phyloP scores from a whole-genome alignment of 2,797 vertebrate genomes.

The Alauda arvensis region DNA sequence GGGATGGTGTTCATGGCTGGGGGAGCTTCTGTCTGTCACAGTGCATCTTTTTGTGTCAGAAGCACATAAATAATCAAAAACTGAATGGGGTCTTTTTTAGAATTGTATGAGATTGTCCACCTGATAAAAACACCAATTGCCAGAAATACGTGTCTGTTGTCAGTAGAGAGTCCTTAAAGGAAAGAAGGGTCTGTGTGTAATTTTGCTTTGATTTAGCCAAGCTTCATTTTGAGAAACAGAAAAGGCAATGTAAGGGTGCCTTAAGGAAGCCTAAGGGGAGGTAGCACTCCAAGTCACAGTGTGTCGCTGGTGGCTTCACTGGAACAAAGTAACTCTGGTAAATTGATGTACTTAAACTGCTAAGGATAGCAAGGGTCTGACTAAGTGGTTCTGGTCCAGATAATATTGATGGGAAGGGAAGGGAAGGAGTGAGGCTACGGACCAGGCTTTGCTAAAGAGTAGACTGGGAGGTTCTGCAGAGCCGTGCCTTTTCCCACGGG shows the following conservation, averaged over 20 bases:
- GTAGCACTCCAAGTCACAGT: background rate
- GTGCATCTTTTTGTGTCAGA: background rate
- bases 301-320: background rate
- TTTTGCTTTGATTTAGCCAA: background rate
- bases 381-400: background rate
- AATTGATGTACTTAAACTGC: background rate
- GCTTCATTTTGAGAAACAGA: background rate
- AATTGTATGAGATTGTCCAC: fast-evolving
- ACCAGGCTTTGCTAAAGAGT: background rate
- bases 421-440: background rate
- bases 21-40: background rate
- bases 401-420: background rate
- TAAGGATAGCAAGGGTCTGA: background rate
- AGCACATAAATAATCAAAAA: background rate
- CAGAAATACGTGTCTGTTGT: background rate
- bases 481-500: background rate
- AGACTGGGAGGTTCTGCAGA: fast-evolving
- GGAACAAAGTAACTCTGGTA: too few species aligned
- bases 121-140: background rate
- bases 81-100: background rate
- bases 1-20: fast-evolving
- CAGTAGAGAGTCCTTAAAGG: background rate
- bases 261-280: background rate
- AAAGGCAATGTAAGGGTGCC: background rate
- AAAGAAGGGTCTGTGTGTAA: background rate